Evolutionary conservation across 2,888 invertebrate genomes (phyloP), one percentile per base, ranked within the genome.

Genomic region (Cenopis cana): DNA sequence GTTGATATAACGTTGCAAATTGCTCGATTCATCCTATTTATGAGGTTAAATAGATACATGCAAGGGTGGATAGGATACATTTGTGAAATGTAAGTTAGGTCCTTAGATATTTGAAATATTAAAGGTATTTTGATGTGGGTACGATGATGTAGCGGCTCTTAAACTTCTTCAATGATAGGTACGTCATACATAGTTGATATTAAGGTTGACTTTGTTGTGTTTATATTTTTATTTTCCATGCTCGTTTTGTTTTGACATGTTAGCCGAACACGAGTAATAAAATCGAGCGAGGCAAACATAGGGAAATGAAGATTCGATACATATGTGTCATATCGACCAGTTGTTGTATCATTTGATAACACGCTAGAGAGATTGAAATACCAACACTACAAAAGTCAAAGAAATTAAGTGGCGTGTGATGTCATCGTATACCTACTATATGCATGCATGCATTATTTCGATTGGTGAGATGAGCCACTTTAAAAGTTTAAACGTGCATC

Each of bases 31-130:
- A 5, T 9, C 17, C 10, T 9, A 10, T 65, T 17, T 55, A 36
- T 12, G 18, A 18, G 36, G 10, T 36, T n/a, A 24, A 5, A 46
- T 46, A 20, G 2, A 5, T 33, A 33, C 33, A 38, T 56, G 38
- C 4, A n/a, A 46, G 11, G 5, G 14, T 24, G n/a, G 46, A 54
- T 24, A 38, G 9, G 46, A 54, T 24, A 38, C 10, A 20, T 38
- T n/a, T 54, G 52, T 11, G n/a, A 50, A 36, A 64, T 38, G 5
- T 62, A 18, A 14, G 12, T 33, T 33, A 41, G 20, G 14, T n/a
- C 20, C 29, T 46, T 36, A 33, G 52, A 38, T 52, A 33, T 52
- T 5, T 62, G 20, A 52, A 62, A 62, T 62, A 33, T 62, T 61
- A 14, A 11, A 18, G 62, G 36, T 38, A 54, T 64, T 54, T 38